A percentile compares a stretch with the other conserved stretches of the same genome.
Conservation (phyloP, 2,888 invertebrate species). For the Portevinia maculata region DNA sequence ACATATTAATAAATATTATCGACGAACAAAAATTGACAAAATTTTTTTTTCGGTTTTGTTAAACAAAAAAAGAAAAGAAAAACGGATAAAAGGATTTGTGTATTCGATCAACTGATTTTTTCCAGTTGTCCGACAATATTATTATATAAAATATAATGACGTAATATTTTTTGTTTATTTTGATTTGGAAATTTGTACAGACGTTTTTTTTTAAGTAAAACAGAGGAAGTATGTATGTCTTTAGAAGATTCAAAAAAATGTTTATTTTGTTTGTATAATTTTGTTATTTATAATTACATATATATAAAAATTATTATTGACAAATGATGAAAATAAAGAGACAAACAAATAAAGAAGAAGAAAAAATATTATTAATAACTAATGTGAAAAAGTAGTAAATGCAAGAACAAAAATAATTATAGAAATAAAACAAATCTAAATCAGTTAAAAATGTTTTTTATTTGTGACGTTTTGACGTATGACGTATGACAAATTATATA, state of each 20-base stretch:
- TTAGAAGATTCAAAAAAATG: slow-evolving; percentile 37
- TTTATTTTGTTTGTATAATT: slow-evolving; percentile 56
- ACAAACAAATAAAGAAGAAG: slow-evolving; percentile 46
- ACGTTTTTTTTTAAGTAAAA: slow-evolving; percentile 48
- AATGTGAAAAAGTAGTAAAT: slow-evolving; percentile 73
- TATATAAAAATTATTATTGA: slow-evolving; percentile 56
- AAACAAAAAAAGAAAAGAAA: slow-evolving; percentile 8
- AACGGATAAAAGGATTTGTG: slow-evolving; percentile 29
- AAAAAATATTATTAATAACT: slow-evolving; percentile 62
- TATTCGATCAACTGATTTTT: slow-evolving; percentile 68
- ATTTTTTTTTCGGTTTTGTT: slow-evolving; percentile 39
- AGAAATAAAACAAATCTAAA: slow-evolving; percentile 74
- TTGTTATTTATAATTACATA: slow-evolving; percentile 51
- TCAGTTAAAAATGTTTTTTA: slow-evolving; percentile 59
- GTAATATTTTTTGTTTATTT: slow-evolving; percentile 50
- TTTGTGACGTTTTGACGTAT: background rate
- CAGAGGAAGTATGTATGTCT: slow-evolving; percentile 23
- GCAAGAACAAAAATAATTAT: slow-evolving; percentile 72
- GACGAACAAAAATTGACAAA: slow-evolving; percentile 58
- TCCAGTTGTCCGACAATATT: slow-evolving; percentile 65
- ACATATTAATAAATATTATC: slow-evolving; percentile 71
- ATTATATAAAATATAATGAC: slow-evolving; percentile 11
- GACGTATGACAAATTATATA: no score
- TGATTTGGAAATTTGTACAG: slow-evolving; percentile 68
- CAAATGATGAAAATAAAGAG: slow-evolving; percentile 41